Percentiles rank a stretch among this genome's conserved stretches.
Evolutionary conservation across 2,113 vertebrate species (phyloP).

Genomic region (Sialia sialis): DNA sequence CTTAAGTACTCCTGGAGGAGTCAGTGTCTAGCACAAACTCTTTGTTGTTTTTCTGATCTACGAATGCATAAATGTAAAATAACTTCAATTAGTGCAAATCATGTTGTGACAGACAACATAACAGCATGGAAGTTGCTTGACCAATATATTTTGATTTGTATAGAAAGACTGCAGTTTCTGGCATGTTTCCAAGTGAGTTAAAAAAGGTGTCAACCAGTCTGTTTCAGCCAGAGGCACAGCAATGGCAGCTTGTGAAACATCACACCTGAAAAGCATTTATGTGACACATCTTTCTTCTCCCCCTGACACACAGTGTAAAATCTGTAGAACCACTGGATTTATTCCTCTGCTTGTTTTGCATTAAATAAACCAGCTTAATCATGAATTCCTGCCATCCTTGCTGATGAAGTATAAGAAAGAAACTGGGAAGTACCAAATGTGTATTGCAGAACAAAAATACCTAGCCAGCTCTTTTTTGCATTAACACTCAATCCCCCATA

Average conservation of each 20-base stretch:
- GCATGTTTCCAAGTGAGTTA: background rate
- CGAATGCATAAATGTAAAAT: background rate
- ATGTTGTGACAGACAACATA: constrained; percentile 25
- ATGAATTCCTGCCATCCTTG: background rate
- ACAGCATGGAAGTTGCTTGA: constrained; percentile 18
- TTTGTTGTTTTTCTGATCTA: no score
- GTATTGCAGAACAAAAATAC: background rate
- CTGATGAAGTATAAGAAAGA: background rate
- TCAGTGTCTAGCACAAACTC: no score
- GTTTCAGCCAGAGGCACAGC: constrained; percentile 5
- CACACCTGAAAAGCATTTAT: background rate
- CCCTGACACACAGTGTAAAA: background rate
- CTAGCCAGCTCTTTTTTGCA: background rate
- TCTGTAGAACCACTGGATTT: background rate
- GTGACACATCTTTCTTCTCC: background rate
- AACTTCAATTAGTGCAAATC: constrained; percentile 28
- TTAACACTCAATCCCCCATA: background rate
- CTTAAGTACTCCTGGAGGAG: background rate
- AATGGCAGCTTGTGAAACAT: background rate
- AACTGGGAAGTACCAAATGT: background rate
- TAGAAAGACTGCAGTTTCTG: background rate
- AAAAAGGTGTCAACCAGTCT: background rate
- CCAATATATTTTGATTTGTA: background rate
- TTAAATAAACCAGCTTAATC: background rate
- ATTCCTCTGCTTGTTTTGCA: background rate